These are phyloP conservation scores for Siderastrea radians DNA, from an alignment of 92 coral and sea anemone genomes.

Conservation along the genomic window DNA sequence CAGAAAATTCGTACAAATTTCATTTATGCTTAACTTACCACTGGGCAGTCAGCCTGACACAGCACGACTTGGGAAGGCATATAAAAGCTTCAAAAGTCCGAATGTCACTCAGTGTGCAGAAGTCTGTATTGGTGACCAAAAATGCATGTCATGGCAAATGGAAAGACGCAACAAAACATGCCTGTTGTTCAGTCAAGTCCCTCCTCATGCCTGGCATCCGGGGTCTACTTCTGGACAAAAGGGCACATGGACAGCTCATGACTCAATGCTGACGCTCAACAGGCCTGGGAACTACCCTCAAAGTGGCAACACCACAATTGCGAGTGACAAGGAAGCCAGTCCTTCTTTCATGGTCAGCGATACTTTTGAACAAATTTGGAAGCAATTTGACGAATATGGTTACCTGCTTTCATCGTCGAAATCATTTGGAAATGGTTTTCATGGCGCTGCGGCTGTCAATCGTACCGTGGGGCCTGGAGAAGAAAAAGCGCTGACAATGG, in stretches of 20 bases:
- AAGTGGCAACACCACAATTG: slow-evolving; percentile 47
- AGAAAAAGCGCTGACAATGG: slow-evolving; percentile 23
- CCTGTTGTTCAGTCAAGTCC: slow-evolving; percentile 8
- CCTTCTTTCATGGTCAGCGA: slow-evolving; percentile 49
- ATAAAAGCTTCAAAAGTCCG: neutral
- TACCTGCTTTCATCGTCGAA: slow-evolving; percentile 4
- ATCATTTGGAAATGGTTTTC: slow-evolving; percentile 18
- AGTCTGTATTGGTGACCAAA: neutral
- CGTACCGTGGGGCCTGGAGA: slow-evolving; percentile 12
- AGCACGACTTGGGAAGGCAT: slow-evolving; percentile 10
- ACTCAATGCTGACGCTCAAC: slow-evolving; percentile 46
- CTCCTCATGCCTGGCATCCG: slow-evolving; percentile 40
- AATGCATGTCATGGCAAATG: slow-evolving; percentile 52
- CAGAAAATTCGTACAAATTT: neutral
- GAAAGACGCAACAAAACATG: slow-evolving; percentile 21
- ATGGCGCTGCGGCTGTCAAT: slow-evolving; percentile 40
- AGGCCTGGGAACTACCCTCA: slow-evolving; percentile 45
- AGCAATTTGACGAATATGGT: slow-evolving; percentile 37
- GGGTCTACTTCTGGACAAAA: slow-evolving; percentile 39
- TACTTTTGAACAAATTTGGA: slow-evolving; percentile 36
- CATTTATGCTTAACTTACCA: slow-evolving; percentile 43
- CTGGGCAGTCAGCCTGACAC: slow-evolving; percentile 49
- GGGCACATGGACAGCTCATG: slow-evolving; percentile 27
- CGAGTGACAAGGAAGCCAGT: neutral
- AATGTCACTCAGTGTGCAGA: slow-evolving; percentile 1